Base-by-base conservation (phyloP, 2,797 vertebrate species). In the Lacerta viridis region DNA sequence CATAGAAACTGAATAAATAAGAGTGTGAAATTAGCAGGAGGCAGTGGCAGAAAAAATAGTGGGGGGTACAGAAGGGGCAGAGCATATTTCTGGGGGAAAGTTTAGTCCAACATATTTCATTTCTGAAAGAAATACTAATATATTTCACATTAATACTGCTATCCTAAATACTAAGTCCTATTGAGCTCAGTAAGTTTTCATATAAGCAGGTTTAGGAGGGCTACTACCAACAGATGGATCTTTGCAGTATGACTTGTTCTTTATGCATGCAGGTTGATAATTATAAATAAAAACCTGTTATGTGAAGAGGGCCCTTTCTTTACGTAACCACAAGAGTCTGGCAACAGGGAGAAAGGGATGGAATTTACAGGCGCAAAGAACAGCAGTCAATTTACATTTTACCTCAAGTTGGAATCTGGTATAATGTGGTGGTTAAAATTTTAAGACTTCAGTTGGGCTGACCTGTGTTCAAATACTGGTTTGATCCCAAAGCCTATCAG, bases 41-140 rank as follows among this genome's bases (percentile, higher is more conserved):
- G 69, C 18, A 83, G 41, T 29, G 1, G 27, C 29, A 27, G 18
- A n/a, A 18, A 83, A 43, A 41, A 83, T 69, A 36, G 69, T 50
- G 7, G 41, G 41, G 66, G 27, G 17, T 17, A 69, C 29, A 43
- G 41, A 68, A 83, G 39, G 27, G 64, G n/a, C 43, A 83, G 69
- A 69, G 41, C n/a, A 27, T 18, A 83, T 83, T 46, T 46, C 25
- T 23, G 6, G 7, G n/a, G 2, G 27, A 50, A n/a, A 71, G 10
- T 20, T 55, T 83, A 50, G 18, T 61, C n/a, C n/a, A 23, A 84
- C 50, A 74, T 69, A 25, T 55, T 55, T 55, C 20, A 74, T 84
- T 84, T 72, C 29, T 74, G 82, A 55, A 72, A 72, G 82, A 84
- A 84, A 84, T 71, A 55, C 55, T 55, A 59, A 7, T 55, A 72